Percentiles rank a stretch among this genome's conserved stretches.
Conservation (phyloP, 2,113 vertebrate genomes). For the Coregonus clupeaformis region DNA sequence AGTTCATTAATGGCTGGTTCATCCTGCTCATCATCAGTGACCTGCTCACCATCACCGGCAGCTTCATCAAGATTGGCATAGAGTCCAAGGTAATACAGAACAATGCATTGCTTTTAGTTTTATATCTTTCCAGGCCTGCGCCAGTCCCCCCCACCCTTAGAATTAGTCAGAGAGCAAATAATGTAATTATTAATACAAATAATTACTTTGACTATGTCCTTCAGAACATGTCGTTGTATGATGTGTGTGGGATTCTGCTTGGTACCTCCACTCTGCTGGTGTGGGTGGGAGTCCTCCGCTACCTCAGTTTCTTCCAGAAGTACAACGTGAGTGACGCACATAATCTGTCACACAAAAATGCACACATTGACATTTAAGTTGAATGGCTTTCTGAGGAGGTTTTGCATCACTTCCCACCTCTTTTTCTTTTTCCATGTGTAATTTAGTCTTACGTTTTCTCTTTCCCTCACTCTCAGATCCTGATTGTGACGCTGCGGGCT, state of each 20-base stretch:
- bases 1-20: slow-evolving; percentile 95
- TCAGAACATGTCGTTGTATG: slow-evolving; percentile 85
- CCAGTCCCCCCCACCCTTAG: neutral
- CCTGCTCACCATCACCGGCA: slow-evolving; percentile 84
- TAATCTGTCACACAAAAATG: neutral
- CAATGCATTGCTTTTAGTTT: too few relatives aligned
- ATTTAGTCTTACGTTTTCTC: neutral
- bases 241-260: slow-evolving; percentile 87
- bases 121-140: too few relatives aligned
- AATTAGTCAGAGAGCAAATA: neutral
- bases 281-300: slow-evolving; percentile 93
- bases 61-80: slow-evolving; percentile 91
- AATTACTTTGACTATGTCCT: slow-evolving; percentile 8
- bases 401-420: neutral
- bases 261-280: slow-evolving; percentile 91
- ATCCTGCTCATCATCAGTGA: slow-evolving; percentile 90
- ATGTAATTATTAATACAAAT: neutral
- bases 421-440: neutral
- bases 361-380: neutral
- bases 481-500: slow-evolving; percentile 88
- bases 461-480: slow-evolving; percentile 73
- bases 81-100: slow-evolving; percentile 81
- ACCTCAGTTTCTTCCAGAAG: slow-evolving; percentile 94
- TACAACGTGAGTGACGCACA: slow-evolving; percentile 82
- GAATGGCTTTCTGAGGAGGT: neutral